These are phyloP conservation scores for Sphinx pinastri DNA, from an alignment of 2,888 invertebrate genomes.

Conservation along the genomic window DNA sequence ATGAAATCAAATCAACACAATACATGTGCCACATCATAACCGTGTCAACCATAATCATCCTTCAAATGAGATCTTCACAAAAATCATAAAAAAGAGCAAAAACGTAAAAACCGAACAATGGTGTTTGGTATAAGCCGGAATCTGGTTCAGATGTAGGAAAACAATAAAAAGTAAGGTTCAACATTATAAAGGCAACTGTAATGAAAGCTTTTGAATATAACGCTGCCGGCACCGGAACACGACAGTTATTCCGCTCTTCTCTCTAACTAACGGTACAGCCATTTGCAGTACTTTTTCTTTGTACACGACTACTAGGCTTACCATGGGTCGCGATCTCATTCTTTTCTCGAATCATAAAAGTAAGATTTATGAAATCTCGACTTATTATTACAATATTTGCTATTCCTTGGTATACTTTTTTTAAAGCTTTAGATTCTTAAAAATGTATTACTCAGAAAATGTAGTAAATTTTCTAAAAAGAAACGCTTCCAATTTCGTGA, in stretches of 20 bases:
- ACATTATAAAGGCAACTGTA: slow-evolving; percentile 39
- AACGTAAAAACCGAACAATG: slow-evolving; percentile 1
- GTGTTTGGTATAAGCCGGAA: not conserved
- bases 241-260: slow-evolving; percentile 72
- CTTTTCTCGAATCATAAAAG: slow-evolving; percentile 32
- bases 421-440: too few relatives aligned
- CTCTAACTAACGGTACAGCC: slow-evolving; percentile 64
- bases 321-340: slow-evolving; percentile 35
- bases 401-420: not conserved
- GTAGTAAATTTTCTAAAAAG: too few relatives aligned
- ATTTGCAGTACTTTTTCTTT: slow-evolving; percentile 75
- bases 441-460: too few relatives aligned
- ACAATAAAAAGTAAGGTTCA: slow-evolving; percentile 44
- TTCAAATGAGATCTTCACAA: not conserved
- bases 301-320: slow-evolving; percentile 56
- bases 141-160: slow-evolving; percentile 33
- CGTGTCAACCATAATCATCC: not conserved
- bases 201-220: slow-evolving; percentile 48
- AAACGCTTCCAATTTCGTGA: too few relatives aligned
- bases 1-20: too few relatives aligned
- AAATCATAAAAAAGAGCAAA: slow-evolving; percentile 8
- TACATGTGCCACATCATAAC: not conserved
- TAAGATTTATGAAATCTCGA: not conserved
- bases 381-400: not conserved
- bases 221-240: slow-evolving; percentile 68